Conservation (phyloP, 1,140 invertebrate species). For the Drosophila orena region DNA sequence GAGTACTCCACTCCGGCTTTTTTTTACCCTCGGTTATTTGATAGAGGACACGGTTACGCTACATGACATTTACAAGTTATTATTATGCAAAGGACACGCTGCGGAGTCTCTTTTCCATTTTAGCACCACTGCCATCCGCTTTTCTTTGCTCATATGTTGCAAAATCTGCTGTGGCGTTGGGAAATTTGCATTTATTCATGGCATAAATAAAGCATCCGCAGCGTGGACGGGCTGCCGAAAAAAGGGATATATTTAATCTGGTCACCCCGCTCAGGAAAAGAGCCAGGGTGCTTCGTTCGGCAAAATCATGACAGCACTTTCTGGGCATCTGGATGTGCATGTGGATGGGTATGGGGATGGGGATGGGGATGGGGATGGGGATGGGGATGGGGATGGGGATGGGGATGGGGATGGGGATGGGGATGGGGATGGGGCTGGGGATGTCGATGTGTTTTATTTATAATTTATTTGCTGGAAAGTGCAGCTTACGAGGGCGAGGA, state of each 20-base stretch:
- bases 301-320: constrained; percentile 37
- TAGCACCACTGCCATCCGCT: not conserved
- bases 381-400: too few relatives aligned
- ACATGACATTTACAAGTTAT: constrained; percentile 81
- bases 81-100: constrained; percentile 80
- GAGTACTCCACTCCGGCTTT: not conserved
- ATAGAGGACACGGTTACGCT: constrained; percentile 45
- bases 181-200: constrained; percentile 81
- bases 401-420: too few relatives aligned
- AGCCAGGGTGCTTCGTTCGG: constrained; percentile 1
- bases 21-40: constrained; percentile 21
- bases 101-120: constrained; percentile 46
- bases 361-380: constrained; percentile 16
- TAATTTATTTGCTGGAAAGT: constrained; percentile 51
- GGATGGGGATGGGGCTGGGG: not conserved
- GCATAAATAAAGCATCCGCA: constrained; percentile 71
- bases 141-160: constrained; percentile 55
- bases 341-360: constrained; percentile 1
- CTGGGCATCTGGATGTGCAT: not conserved
- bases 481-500: constrained; percentile 10
- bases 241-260: constrained; percentile 46
- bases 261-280: constrained; percentile 3
- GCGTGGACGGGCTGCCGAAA: constrained; percentile 16
- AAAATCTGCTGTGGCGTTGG: constrained; percentile 75
- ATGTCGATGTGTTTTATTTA: constrained; percentile 54